phyloP scores from a whole-genome alignment of 2,797 vertebrate species.

The Sciurus carolinensis region DNA sequence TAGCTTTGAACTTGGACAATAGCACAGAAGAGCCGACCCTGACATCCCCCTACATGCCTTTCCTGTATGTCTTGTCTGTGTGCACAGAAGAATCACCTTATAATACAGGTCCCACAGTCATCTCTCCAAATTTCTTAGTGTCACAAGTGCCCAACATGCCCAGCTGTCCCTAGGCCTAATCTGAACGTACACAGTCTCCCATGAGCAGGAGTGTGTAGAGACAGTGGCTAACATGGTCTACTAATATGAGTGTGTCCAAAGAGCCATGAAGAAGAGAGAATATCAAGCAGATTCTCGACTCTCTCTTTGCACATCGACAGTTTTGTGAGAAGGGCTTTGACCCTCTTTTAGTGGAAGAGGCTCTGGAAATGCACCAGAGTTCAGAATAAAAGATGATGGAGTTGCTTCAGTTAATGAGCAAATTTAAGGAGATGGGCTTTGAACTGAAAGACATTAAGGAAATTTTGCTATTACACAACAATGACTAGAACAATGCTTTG shows the following conservation, averaged over 20 bases:
- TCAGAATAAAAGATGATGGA: conserved; percentile 98
- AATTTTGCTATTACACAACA: conserved; percentile 96
- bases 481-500: conserved; percentile 96
- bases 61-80: conserved; percentile 85
- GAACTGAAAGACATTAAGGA: conserved; percentile 97
- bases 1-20: conserved; percentile 87
- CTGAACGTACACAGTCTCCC: conserved; percentile 90
- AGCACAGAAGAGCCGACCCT: conserved; percentile 83
- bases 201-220: conserved; percentile 95
- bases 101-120: conserved; percentile 86
- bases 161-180: conserved; percentile 78
- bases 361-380: conserved; percentile 97
- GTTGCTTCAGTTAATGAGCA: conserved; percentile 97
- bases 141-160: conserved; percentile 90
- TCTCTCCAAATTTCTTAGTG: conserved; percentile 85
- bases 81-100: conserved; percentile 89
- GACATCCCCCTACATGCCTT: conserved; percentile 86
- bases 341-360: conserved; percentile 96
- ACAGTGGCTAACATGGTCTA: conserved; percentile 97
- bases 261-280: conserved; percentile 98
- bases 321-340: conserved; percentile 98
- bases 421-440: conserved; percentile 99
- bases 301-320: conserved; percentile 95
- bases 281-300: conserved; percentile 98
- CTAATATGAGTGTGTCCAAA: conserved; percentile 95